phyloP scores from a whole-genome alignment of 2,888 invertebrate genomes.

The Drosophila stalkeri region DNA sequence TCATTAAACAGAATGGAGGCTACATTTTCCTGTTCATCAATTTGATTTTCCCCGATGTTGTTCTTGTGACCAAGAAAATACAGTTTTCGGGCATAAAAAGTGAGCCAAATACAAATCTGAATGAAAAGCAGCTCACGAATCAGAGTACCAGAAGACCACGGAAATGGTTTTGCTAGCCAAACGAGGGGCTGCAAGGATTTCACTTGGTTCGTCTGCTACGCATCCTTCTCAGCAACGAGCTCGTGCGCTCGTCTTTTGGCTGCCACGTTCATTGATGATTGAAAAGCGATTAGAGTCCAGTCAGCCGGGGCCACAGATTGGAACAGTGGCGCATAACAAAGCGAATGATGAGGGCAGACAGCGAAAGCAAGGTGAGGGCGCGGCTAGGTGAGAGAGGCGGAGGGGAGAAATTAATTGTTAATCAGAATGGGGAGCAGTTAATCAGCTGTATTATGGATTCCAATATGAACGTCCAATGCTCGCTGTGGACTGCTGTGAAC shows the following conservation, averaged over 20 bases:
- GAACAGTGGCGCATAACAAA: conserved; percentile 74
- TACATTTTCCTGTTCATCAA: conserved; percentile 42
- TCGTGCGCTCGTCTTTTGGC: conserved; percentile 59
- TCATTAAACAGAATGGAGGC: conserved; percentile 57
- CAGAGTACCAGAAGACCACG: conserved; percentile 13
- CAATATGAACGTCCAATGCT: conserved; percentile 19
- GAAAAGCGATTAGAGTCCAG: conserved; percentile 78
- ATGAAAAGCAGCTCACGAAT: neutral
- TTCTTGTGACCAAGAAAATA: neutral
- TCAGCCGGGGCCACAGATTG: conserved; percentile 67
- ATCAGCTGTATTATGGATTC: conserved; percentile 63
- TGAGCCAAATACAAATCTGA: conserved; percentile 10
- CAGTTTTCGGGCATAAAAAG: conserved; percentile 32
- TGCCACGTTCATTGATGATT: conserved; percentile 73
- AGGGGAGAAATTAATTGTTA: conserved; percentile 54
- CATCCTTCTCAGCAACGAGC: neutral
- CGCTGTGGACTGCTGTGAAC: conserved; percentile 9
- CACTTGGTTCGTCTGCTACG: conserved; percentile 7
- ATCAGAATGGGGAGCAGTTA: conserved; percentile 43
- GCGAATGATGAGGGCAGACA: conserved; percentile 76
- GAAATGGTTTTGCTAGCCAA: conserved; percentile 20
- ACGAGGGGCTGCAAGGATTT: conserved; percentile 53
- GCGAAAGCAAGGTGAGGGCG: conserved; percentile 19
- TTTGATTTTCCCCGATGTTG: conserved; percentile 1
- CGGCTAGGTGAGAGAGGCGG: neutral